phyloP scores from a whole-genome alignment of 2,797 vertebrate genomes.

The Naso thynnoides region DNA sequence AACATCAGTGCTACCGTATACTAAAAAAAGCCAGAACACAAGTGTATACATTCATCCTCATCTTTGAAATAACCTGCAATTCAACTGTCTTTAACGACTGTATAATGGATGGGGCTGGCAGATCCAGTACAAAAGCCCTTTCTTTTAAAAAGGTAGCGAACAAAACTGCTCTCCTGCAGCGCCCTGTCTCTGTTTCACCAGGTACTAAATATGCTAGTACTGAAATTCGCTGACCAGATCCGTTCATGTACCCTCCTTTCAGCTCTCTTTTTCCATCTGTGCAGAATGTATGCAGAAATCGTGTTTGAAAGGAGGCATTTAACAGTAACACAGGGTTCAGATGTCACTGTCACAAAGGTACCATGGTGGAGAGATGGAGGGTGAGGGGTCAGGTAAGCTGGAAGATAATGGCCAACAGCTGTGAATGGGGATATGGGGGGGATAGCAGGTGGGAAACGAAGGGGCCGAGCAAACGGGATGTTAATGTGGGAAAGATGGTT shows the following conservation, averaged over 20 bases:
- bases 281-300: conserved; percentile 49
- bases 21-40: not conserved
- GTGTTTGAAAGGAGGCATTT: conserved; percentile 75
- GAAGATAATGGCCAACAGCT: conserved; percentile 79
- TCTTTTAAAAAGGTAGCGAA: conserved; percentile 9
- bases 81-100: conserved; percentile 33
- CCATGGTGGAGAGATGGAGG: conserved; percentile 56
- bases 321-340: conserved; percentile 79
- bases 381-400: conserved; percentile 68
- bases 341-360: conserved; percentile 80
- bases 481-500: conserved; percentile 70
- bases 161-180: conserved; percentile 5
- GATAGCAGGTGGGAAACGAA: conserved; percentile 73
- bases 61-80: conserved; percentile 9
- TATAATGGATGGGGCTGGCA: conserved; percentile 33
- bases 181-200: conserved; percentile 15
- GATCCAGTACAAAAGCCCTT: conserved; percentile 23
- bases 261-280: conserved; percentile 28
- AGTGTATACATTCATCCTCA: not conserved
- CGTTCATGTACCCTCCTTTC: conserved; percentile 37
- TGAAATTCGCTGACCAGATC: conserved; percentile 35
- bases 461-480: conserved; percentile 54
- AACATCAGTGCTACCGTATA: not conserved
- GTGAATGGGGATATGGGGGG: conserved; percentile 71
- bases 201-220: conserved; percentile 10